phyloP scores from a whole-genome alignment of 2,797 vertebrate species.

The Florisuga fusca region DNA sequence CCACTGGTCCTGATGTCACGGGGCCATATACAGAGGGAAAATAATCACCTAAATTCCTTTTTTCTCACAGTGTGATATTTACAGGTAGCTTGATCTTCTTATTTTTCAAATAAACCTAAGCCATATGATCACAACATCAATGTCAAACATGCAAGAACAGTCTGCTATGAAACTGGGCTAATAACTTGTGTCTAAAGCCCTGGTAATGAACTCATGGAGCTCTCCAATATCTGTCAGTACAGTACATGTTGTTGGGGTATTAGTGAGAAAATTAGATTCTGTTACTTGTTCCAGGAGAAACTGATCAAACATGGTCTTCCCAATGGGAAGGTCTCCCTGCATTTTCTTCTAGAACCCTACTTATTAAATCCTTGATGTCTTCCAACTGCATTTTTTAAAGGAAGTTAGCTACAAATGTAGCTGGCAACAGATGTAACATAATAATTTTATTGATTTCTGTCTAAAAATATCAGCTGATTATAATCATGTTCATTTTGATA shows the following conservation, averaged over 20 bases:
- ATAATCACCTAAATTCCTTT: not conserved
- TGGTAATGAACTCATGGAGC: not conserved
- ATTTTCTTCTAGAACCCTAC: not conserved
- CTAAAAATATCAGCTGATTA: not conserved
- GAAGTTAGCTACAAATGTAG: not conserved
- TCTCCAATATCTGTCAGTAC: not conserved
- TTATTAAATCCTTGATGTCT: not conserved
- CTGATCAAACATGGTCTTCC: not conserved
- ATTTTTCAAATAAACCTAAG: not conserved
- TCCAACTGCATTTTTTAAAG: not conserved
- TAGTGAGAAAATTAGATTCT: not conserved
- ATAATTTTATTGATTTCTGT: not conserved
- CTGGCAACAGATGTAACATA: not conserved
- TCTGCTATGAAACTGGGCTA: not conserved
- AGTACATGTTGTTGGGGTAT: not conserved
- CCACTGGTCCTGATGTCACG: not conserved
- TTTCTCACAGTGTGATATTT: not conserved
- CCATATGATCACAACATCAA: not conserved
- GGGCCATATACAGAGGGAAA: not conserved
- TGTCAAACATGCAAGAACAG: accelerated
- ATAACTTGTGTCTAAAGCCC: not conserved
- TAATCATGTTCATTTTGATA: not conserved
- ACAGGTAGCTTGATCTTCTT: not conserved
- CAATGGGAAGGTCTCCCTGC: not conserved
- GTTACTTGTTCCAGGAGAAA: not conserved